These are phyloP conservation scores for Synergus umbraculus DNA, from an alignment of 2,888 invertebrate species.

Conservation along the genomic window DNA sequence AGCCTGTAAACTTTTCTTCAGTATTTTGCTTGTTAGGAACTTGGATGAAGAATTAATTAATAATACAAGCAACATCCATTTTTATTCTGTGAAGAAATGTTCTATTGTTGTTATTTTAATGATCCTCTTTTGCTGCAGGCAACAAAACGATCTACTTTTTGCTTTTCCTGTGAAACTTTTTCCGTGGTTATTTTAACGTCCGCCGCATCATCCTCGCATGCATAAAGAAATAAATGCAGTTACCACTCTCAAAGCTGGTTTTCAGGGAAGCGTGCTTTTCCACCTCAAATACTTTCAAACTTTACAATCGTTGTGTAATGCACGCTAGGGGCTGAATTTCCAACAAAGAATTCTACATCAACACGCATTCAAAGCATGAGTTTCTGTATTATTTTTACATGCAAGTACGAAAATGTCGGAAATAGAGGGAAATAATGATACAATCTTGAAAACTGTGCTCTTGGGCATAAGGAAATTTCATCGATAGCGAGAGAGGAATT, in stretches of 20 bases:
- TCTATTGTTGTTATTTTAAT: conserved; percentile 25
- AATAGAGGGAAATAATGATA: conserved; percentile 14
- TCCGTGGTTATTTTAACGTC: conserved; percentile 4
- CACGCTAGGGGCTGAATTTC: conserved; percentile 31
- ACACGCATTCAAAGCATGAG: conserved; percentile 6
- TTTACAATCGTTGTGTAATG: conserved; percentile 25
- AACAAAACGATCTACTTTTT: conserved; percentile 5
- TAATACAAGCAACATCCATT: neutral
- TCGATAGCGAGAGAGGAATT: neutral
- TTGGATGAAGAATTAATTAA: neutral
- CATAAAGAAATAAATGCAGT: conserved; percentile 32
- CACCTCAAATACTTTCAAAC: conserved; percentile 20
- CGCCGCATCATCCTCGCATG: conserved; percentile 1
- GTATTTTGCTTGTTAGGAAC: neutral
- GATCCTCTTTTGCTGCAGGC: conserved; percentile 8
- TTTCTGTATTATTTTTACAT: conserved; percentile 1
- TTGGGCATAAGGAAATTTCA: neutral
- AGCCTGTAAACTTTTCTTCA: too few relatives aligned
- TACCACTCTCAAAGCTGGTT: conserved; percentile 32
- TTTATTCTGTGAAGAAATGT: neutral
- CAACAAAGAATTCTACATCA: conserved; percentile 21
- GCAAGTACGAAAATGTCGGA: conserved; percentile 26
- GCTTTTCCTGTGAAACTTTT: neutral
- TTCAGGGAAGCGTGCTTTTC: conserved; percentile 11
- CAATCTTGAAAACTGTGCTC: conserved; percentile 24